These are phyloP conservation scores for Mesitornis unicolor DNA, from an alignment of 2,113 vertebrate species.

Conservation along the genomic window DNA sequence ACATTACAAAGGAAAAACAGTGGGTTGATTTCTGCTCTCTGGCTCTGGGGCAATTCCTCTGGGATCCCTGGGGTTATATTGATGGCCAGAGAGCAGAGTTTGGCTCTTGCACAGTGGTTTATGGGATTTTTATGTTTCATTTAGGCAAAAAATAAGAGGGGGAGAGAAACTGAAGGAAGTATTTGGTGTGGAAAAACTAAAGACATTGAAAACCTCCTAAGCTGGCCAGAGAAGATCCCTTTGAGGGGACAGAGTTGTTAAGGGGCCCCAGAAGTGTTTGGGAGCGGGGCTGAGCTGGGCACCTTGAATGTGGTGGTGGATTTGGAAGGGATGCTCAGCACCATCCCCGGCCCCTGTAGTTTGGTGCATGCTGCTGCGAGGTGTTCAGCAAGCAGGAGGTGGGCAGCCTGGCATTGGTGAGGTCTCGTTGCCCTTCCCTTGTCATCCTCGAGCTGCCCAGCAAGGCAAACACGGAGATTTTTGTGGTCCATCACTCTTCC, in stretches of 20 bases:
- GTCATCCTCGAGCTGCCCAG: rapidly evolving
- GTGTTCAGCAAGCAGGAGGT: background rate
- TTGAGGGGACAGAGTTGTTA: background rate
- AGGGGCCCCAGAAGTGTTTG: background rate
- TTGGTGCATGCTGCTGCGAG: rapidly evolving
- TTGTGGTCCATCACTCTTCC: rapidly evolving
- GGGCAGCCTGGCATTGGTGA: rapidly evolving
- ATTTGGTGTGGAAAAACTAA: background rate
- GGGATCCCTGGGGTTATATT: background rate
- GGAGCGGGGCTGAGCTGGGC: background rate
- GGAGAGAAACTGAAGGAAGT: background rate
- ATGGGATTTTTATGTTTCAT: background rate
- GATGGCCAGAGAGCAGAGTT: background rate
- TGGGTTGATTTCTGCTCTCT: background rate
- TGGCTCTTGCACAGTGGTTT: background rate
- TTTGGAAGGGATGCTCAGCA: background rate
- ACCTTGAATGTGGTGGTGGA: rapidly evolving
- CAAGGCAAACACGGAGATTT: rapidly evolving
- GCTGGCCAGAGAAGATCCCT: background rate
- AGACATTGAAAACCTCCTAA: background rate
- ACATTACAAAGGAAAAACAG: background rate
- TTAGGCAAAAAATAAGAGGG: background rate
- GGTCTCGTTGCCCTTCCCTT: too few relatives aligned
- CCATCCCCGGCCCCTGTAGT: rapidly evolving
- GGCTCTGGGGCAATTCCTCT: background rate